phyloP scores from a whole-genome alignment of 2,113 vertebrate genomes.

The Ceyx melanurus region DNA sequence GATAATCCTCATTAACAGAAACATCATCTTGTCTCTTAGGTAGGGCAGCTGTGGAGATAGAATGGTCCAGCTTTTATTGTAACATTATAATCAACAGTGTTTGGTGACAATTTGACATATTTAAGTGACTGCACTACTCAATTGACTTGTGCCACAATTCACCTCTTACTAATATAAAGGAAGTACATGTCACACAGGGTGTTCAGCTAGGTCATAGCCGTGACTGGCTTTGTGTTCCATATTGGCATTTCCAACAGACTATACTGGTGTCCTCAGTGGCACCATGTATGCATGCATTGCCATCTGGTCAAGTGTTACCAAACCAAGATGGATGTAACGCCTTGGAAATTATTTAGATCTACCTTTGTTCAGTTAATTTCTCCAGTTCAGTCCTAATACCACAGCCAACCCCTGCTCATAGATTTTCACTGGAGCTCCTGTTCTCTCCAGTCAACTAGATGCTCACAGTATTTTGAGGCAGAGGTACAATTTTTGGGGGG shows the following conservation, averaged over 20 bases:
- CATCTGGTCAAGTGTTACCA: not conserved
- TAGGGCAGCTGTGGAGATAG: not conserved
- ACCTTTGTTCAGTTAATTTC: not conserved
- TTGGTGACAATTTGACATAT: not conserved
- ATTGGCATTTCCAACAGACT: not conserved
- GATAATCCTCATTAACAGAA: not conserved
- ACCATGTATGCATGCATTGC: not conserved
- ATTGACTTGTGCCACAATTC: not conserved
- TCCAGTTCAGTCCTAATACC: not conserved
- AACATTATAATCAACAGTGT: not conserved
- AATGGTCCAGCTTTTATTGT: not conserved
- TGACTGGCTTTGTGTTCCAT: not conserved
- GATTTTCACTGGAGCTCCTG: not conserved
- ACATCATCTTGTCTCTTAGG: not conserved
- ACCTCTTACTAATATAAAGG: not conserved
- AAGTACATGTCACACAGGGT: not conserved
- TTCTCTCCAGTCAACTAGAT: not conserved
- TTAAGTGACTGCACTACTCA: not conserved
- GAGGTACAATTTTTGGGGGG: not conserved
- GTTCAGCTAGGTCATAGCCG: not conserved
- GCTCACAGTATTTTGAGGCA: not conserved
- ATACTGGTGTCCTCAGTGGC: not conserved
- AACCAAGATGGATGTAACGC: not conserved
- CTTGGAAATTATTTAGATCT: not conserved
- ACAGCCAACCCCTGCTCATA: not conserved